Conservation (phyloP, 2,113 vertebrate genomes). For the Speoplatyrhinus poulsoni region DNA sequence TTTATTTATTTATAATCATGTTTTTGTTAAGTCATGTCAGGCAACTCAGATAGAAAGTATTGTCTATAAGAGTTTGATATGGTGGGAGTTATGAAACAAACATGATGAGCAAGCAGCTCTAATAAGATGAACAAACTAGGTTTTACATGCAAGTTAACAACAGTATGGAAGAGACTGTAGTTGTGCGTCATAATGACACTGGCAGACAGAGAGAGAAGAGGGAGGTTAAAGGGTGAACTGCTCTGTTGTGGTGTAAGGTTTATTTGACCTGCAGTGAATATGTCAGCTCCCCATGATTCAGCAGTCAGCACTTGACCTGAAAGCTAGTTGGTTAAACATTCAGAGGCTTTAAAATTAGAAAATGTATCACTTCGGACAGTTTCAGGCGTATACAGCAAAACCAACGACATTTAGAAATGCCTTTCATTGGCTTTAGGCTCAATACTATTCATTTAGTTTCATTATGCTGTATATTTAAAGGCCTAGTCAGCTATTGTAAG, state of each 20-base stretch:
- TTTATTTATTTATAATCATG: slow-evolving; percentile 6
- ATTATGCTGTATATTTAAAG: too few relatives aligned
- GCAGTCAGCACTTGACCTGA: slow-evolving; percentile 36
- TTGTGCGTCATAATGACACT: background rate
- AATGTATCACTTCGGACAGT: slow-evolving; percentile 30
- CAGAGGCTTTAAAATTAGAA: slow-evolving; percentile 23
- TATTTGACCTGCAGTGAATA: slow-evolving; percentile 15
- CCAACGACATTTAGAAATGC: slow-evolving; percentile 2
- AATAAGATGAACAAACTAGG: slow-evolving; percentile 1
- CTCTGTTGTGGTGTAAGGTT: slow-evolving; percentile 25
- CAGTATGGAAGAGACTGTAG: background rate
- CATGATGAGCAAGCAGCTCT: slow-evolving; percentile 31
- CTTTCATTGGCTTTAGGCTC: slow-evolving; percentile 1
- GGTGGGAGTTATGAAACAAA: slow-evolving; percentile 31
- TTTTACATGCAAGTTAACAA: slow-evolving; percentile 17
- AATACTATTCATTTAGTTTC: too few relatives aligned
- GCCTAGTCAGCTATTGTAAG: too few relatives aligned
- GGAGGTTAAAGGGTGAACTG: slow-evolving; percentile 4
- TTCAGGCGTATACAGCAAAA: slow-evolving; percentile 21
- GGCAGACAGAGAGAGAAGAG: slow-evolving; percentile 7
- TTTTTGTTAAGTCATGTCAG: slow-evolving; percentile 34
- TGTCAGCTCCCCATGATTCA: slow-evolving; percentile 23
- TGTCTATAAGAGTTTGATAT: slow-evolving; percentile 35
- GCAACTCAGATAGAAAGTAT: slow-evolving; percentile 39
- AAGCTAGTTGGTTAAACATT: slow-evolving; percentile 22